Conservation (phyloP, 1,140 invertebrate genomes). For the Drosophila varians region DNA sequence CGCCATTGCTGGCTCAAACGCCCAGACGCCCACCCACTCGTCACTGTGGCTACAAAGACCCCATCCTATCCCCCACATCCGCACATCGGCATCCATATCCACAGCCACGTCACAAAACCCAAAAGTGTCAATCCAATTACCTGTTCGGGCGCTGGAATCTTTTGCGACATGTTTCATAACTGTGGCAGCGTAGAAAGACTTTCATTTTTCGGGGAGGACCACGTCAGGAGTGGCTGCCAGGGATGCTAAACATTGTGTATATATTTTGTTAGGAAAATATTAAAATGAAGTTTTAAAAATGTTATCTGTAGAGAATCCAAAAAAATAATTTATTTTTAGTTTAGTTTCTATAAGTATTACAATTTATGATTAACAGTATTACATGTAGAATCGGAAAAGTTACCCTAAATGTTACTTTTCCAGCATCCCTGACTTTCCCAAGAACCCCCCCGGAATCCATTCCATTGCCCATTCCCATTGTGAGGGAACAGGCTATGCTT, state of each 20-base stretch:
- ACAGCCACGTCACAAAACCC: slow-evolving; percentile 63
- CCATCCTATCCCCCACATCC: slow-evolving; percentile 27
- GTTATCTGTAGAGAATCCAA: no score
- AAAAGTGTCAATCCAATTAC: slow-evolving; percentile 82
- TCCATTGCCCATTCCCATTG: slow-evolving; percentile 20
- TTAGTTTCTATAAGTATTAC: no score
- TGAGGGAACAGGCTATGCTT: slow-evolving; percentile 30
- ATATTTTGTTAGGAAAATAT: neutral
- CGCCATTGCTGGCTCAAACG: slow-evolving; percentile 30
- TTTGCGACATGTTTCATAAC: slow-evolving; percentile 82
- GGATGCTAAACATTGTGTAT: slow-evolving; percentile 9
- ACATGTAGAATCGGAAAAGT: no score
- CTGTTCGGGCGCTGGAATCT: slow-evolving; percentile 80
- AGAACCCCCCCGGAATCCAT: neutral
- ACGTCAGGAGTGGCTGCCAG: slow-evolving; percentile 6
- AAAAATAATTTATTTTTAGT: no score
- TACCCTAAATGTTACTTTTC: neutral
- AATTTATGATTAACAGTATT: no score
- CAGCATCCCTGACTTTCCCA: slow-evolving; percentile 25
- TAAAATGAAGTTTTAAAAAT: neutral
- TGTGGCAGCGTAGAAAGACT: slow-evolving; percentile 56
- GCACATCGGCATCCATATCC: slow-evolving; percentile 20
- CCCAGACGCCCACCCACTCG: neutral
- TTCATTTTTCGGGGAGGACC: slow-evolving; percentile 36
- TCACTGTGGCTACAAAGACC: neutral